Evolutionary conservation across 2,888 invertebrate genomes (phyloP), one percentile per base, ranked within the genome.

Genomic region (Endotricha flammealis): DNA sequence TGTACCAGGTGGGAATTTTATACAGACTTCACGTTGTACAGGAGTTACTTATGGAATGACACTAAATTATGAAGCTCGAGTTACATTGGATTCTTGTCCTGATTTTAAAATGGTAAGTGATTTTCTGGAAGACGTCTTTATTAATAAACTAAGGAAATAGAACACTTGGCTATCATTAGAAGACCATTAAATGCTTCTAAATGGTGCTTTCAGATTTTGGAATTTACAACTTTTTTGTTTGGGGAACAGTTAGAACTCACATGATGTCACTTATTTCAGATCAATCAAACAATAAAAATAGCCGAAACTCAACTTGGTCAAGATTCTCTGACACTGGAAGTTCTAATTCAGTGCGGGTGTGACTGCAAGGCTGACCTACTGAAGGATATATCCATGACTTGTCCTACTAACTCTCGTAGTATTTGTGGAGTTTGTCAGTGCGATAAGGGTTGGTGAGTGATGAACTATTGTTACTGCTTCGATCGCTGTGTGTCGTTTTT

Each of bases 221-320:
- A n/a, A n/a, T n/a, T n/a, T n/a, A n/a, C n/a, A n/a, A n/a, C n/a
- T n/a, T n/a, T n/a, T n/a, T n/a, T n/a, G n/a, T n/a, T n/a, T n/a
- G n/a, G n/a, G n/a, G n/a, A n/a, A n/a, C n/a, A n/a, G n/a, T n/a
- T n/a, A n/a, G n/a, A n/a, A n/a, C n/a, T n/a, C n/a, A n/a, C n/a
- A n/a, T n/a, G n/a, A n/a, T n/a, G n/a, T n/a, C n/a, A n/a, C 29
- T 23, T 13, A 29, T 60, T 64, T 16, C 59, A 86, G 85, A 62
- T 61, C 12, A 65, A 54, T 14, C 70, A 82, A 58, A 88, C 74
- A 0, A 87, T 93, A 30, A 81, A 79, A 8, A 92, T 96, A 53
- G 91, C 92, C 39, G 96, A 96, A 50, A 91, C 92, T 2, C 93
- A 93, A 35, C 83, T 96, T 31, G 90, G 90, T 2, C 93, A 93